Percentiles rank a stretch among this genome's conserved stretches.
phyloP scores from a whole-genome alignment of 2,888 invertebrate genomes.

The Colletes collaris region DNA sequence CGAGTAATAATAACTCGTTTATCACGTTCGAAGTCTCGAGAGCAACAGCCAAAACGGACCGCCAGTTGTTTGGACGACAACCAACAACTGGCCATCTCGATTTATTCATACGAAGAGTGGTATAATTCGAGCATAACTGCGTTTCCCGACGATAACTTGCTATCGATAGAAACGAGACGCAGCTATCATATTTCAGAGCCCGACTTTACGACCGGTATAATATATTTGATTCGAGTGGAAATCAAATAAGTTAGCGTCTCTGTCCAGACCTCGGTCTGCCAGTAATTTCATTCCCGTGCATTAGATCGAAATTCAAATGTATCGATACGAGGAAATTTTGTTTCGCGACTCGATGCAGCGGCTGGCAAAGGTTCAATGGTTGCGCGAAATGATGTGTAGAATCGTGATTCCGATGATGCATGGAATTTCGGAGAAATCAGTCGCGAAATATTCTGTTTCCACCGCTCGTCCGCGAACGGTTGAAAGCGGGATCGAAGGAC shows the following conservation, averaged over 20 bases:
- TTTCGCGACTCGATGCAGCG: conserved; percentile 7
- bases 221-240: background rate
- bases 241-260: conserved; percentile 22
- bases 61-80: too few relatives aligned
- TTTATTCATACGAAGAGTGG: too few relatives aligned
- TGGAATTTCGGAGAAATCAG: conserved; percentile 7
- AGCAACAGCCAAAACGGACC: too few relatives aligned
- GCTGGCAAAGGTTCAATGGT: background rate
- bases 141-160: background rate
- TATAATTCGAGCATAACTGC: too few relatives aligned
- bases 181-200: too few relatives aligned
- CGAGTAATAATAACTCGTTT: too few relatives aligned
- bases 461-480: too few relatives aligned
- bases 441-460: background rate
- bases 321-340: conserved; percentile 11
- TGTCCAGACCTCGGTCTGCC: background rate
- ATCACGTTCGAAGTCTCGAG: too few relatives aligned
- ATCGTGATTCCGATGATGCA: background rate
- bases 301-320: background rate
- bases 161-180: background rate
- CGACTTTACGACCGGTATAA: background rate
- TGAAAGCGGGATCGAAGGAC: too few relatives aligned
- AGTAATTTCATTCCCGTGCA: conserved; percentile 19
- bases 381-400: background rate
- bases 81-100: too few relatives aligned